Conservation (phyloP, 2,113 vertebrate species). For the Pomatorhinus ruficollis region DNA sequence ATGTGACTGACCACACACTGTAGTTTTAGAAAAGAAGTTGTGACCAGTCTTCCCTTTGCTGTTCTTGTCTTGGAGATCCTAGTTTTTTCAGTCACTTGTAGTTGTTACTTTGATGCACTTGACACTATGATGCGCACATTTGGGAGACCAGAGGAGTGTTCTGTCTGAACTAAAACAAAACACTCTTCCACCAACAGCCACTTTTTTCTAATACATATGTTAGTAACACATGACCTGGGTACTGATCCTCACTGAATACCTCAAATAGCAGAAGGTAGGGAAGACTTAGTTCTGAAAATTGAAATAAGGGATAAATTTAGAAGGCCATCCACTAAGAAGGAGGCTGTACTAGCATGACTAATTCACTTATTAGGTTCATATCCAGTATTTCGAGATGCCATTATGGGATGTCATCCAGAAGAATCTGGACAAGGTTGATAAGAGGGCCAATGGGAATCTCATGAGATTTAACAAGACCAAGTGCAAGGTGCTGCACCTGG, state of each 20-base stretch:
- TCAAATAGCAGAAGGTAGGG: neutral
- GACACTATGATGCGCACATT: constrained; percentile 27
- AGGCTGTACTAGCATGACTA: neutral
- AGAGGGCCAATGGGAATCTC: neutral
- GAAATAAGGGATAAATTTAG: neutral
- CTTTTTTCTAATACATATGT: neutral
- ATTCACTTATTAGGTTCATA: neutral
- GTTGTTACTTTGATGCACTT: neutral
- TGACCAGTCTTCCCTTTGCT: neutral
- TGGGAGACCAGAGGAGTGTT: neutral
- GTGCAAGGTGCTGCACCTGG: neutral
- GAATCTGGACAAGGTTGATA: neutral
- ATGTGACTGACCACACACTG: neutral
- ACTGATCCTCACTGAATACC: neutral
- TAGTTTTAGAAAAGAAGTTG: neutral
- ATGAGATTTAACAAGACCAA: neutral
- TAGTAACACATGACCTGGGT: neutral
- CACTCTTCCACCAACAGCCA: neutral
- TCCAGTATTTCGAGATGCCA: neutral
- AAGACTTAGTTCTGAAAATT: neutral
- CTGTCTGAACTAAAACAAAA: neutral
- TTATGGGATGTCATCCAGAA: neutral
- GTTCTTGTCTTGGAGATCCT: neutral
- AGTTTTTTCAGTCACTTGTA: neutral
- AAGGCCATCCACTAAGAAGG: neutral